Evolutionary conservation across 2,888 invertebrate genomes (phyloP).

Genomic region (Ichneumon xanthorius): DNA sequence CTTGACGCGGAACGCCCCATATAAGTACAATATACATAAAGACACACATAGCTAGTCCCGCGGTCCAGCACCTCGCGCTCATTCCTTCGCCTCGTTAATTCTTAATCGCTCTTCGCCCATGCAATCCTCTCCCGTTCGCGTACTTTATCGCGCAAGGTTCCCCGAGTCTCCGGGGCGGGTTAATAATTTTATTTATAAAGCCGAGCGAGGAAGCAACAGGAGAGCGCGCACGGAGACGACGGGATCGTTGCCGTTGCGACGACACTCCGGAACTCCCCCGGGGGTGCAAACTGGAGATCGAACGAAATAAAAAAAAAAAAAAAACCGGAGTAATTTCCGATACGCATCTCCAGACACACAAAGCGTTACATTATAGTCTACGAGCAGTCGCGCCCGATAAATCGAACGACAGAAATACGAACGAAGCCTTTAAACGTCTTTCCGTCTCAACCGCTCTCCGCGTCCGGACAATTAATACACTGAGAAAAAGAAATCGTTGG

Average conservation of each 20-base stretch:
- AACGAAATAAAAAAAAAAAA: conserved; percentile 4
- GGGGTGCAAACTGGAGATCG: conserved; percentile 12
- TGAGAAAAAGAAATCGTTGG: too few species aligned
- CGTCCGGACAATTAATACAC: not conserved
- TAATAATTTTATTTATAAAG: conserved; percentile 64
- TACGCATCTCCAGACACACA: conserved; percentile 17
- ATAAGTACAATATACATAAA: not conserved
- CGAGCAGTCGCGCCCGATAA: conserved; percentile 19
- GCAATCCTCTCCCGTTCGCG: conserved; percentile 12
- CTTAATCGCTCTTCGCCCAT: conserved; percentile 61
- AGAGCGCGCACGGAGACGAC: conserved; percentile 21
- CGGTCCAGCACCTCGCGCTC: conserved; percentile 62
- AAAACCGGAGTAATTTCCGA: conserved; percentile 14
- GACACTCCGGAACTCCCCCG: conserved; percentile 41
- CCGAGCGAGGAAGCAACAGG: conserved; percentile 23
- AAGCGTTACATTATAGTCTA: conserved; percentile 34
- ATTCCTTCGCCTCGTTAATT: conserved; percentile 68
- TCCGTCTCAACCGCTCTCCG: not conserved
- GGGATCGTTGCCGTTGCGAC: conserved; percentile 55
- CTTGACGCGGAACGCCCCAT: too few species aligned
- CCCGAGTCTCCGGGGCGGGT: conserved; percentile 46
- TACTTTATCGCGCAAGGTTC: conserved; percentile 11
- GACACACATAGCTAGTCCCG: conserved; percentile 45
- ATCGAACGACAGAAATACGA: conserved; percentile 42
- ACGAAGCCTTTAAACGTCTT: not conserved